Evolutionary conservation across 2,113 vertebrate species (phyloP).

Genomic region (Maccullochella peelii): DNA sequence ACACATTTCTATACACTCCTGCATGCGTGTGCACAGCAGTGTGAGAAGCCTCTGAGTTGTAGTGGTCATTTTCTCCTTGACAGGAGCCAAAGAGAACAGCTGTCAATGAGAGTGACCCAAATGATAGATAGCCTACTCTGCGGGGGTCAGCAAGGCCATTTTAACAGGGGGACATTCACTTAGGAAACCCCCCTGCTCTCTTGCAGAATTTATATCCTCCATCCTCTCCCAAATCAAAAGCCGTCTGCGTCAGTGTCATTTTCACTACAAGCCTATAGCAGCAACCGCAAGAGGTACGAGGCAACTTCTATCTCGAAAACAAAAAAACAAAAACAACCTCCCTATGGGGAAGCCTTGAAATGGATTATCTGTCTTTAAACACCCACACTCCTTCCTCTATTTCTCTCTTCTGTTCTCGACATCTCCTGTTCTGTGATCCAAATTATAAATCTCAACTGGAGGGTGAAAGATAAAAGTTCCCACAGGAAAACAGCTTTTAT

Average conservation of each 20-base stretch:
- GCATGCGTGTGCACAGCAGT: background rate
- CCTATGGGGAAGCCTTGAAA: conserved; percentile 72
- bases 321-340: conserved; percentile 75
- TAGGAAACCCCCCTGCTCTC: conserved; percentile 48
- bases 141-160: conserved; percentile 61
- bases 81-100: conserved; percentile 66
- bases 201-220: conserved; percentile 54
- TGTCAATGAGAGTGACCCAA: conserved; percentile 66
- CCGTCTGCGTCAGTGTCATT: conserved; percentile 59
- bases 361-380: conserved; percentile 82
- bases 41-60: conserved; percentile 21
- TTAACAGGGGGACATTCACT: conserved; percentile 59
- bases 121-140: conserved; percentile 70
- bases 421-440: conserved; percentile 76
- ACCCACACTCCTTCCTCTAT: conserved; percentile 70
- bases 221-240: conserved; percentile 65
- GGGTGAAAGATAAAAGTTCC: conserved; percentile 76
- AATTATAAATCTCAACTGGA: conserved; percentile 81
- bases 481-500: conserved; percentile 71
- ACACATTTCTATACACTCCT: background rate
- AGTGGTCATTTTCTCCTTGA: conserved; percentile 63
- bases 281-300: conserved; percentile 57
- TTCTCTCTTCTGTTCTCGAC: conserved; percentile 59
- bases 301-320: conserved; percentile 71
- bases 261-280: conserved; percentile 49